These are phyloP conservation scores for Ophion ventricosus DNA, from an alignment of 2,888 invertebrate genomes.

Conservation along the genomic window DNA sequence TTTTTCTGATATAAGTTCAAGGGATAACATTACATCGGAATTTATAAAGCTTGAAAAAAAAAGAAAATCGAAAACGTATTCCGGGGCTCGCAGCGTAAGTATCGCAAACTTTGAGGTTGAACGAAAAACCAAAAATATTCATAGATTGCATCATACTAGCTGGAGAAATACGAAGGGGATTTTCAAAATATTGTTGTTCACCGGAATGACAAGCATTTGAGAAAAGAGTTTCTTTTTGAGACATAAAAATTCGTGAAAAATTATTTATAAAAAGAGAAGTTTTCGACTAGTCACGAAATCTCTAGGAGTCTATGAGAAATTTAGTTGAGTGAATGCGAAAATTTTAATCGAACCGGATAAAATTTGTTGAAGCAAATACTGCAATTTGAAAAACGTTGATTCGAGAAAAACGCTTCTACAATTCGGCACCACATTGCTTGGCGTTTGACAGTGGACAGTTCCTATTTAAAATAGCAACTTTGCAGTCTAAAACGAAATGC, in stretches of 20 bases:
- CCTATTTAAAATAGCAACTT: no score
- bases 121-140: background rate
- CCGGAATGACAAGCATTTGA: no score
- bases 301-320: no score
- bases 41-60: no score
- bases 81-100: background rate
- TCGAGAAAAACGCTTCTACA: no score
- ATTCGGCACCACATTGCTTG: no score
- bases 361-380: no score
- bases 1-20: no score
- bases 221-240: background rate
- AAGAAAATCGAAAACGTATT: background rate
- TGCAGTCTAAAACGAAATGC: no score
- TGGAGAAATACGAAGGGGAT: background rate
- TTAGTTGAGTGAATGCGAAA: background rate
- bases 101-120: background rate
- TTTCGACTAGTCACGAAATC: background rate
- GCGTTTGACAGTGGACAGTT: no score
- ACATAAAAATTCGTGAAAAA: background rate
- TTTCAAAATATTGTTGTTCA: background rate
- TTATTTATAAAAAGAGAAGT: background rate
- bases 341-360: background rate
- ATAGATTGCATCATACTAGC: background rate
- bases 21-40: no score
- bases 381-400: no score